A percentile compares a stretch with the other conserved stretches of the same genome.
Evolutionary conservation across 2,113 vertebrate species (phyloP).

Genomic region (Phalacrocorax aristotelis): DNA sequence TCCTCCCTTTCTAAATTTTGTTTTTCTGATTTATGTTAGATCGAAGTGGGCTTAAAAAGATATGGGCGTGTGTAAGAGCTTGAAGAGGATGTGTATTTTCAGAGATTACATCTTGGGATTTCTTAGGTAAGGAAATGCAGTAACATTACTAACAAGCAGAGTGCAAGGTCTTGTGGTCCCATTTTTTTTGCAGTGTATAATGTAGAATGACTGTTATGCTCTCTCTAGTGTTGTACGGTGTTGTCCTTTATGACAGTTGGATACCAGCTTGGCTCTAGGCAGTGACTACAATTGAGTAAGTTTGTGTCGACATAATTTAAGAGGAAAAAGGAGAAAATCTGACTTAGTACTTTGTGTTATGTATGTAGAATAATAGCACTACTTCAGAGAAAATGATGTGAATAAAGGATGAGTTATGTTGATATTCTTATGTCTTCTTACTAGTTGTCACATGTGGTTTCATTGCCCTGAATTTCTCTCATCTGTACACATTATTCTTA

Average conservation of each 20-base stretch:
- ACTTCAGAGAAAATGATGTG: neutral
- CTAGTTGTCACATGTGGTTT: neutral
- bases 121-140: neutral
- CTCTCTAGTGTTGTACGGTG: neutral
- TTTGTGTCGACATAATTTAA: neutral
- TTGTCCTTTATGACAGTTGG: neutral
- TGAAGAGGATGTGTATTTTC: neutral
- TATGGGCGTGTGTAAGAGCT: neutral
- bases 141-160: neutral
- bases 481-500: neutral
- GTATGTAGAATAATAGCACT: neutral
- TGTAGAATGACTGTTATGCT: neutral
- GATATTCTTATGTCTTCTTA: neutral
- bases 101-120: neutral
- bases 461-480: neutral
- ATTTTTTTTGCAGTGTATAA: neutral
- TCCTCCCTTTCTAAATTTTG: neutral
- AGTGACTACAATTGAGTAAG: neutral
- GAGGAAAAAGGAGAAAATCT: neutral
- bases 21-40: neutral
- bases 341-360: neutral
- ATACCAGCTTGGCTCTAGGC: neutral
- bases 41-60: neutral
- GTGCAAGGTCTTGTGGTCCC: neutral
- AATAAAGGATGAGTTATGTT: neutral